Evolutionary conservation across 92 coral and sea anemone genomes (phyloP).

Genomic region (Desmophyllum pertusum): DNA sequence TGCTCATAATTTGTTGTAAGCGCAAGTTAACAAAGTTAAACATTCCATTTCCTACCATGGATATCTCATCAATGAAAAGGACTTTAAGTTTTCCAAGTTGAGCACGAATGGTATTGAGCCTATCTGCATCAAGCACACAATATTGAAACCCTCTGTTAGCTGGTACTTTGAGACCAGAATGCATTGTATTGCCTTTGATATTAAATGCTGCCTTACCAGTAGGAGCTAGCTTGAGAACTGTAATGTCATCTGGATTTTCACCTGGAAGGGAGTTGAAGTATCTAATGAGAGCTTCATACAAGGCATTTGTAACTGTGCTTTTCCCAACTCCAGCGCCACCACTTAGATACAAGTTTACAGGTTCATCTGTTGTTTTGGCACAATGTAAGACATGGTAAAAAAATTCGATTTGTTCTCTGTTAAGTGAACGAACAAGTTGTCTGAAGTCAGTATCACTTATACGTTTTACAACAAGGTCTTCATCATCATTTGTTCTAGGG

Average conservation of each 20-base stretch:
- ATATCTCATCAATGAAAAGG: constrained; percentile 73
- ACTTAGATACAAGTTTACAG: constrained; percentile 31
- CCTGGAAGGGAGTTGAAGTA: constrained; percentile 54
- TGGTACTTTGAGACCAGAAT: constrained; percentile 57
- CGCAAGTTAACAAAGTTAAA: constrained; percentile 64
- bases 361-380: constrained; percentile 52
- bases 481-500: constrained; percentile 42
- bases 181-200: constrained; percentile 59
- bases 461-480: constrained; percentile 25
- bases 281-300: constrained; percentile 62
- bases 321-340: constrained; percentile 75
- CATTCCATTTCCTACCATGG: constrained; percentile 83
- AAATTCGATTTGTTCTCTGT: constrained; percentile 12
- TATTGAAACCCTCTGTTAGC: constrained; percentile 64
- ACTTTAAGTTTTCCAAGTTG: constrained; percentile 45
- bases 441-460: neutral
- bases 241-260: constrained; percentile 63
- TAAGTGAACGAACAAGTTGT: constrained; percentile 16
- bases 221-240: constrained; percentile 70
- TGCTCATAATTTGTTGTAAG: constrained; percentile 64
- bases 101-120: constrained; percentile 57
- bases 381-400: constrained; percentile 51
- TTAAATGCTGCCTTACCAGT: constrained; percentile 67
- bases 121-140: constrained; percentile 57
- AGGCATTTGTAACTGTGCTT: constrained; percentile 57